These are phyloP conservation scores for Galerucella pusilla DNA, from an alignment of 2,888 invertebrate species.

Conservation along the genomic window DNA sequence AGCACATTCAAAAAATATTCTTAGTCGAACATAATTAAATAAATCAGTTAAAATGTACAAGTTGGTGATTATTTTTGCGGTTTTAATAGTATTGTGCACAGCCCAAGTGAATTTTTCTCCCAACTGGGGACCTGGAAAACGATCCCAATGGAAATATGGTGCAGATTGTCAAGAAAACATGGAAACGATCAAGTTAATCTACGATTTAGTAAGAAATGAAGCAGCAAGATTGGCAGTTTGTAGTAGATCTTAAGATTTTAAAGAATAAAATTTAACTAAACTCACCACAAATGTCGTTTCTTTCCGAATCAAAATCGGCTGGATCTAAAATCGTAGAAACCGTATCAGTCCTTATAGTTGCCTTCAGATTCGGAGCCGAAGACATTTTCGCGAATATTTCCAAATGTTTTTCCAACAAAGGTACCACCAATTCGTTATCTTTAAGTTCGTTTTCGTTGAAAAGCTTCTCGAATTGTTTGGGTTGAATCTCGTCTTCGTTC, in stretches of 20 bases:
- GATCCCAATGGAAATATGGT: neutral
- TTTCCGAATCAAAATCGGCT: constrained; percentile 54
- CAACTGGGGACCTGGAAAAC: constrained; percentile 4
- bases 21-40: neutral
- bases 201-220: neutral
- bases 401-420: constrained; percentile 57
- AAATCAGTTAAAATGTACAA: neutral
- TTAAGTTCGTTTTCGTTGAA: neutral
- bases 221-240: neutral
- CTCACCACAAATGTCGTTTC: constrained; percentile 48
- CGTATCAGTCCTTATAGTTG: constrained; percentile 60
- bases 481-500: constrained; percentile 9
- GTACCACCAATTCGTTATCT: constrained; percentile 48
- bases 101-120: neutral
- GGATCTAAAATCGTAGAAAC: constrained; percentile 62
- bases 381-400: constrained; percentile 58
- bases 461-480: neutral
- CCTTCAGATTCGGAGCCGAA: constrained; percentile 43
- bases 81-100: neutral
- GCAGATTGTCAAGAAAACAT: neutral
- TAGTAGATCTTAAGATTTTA: neutral
- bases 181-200: neutral
- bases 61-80: neutral
- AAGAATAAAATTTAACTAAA: neutral
- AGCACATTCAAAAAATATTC: neutral